Evolutionary conservation across 2,888 invertebrate species (phyloP), one percentile per base, ranked within the genome.

Genomic region (Griposia aprilina): DNA sequence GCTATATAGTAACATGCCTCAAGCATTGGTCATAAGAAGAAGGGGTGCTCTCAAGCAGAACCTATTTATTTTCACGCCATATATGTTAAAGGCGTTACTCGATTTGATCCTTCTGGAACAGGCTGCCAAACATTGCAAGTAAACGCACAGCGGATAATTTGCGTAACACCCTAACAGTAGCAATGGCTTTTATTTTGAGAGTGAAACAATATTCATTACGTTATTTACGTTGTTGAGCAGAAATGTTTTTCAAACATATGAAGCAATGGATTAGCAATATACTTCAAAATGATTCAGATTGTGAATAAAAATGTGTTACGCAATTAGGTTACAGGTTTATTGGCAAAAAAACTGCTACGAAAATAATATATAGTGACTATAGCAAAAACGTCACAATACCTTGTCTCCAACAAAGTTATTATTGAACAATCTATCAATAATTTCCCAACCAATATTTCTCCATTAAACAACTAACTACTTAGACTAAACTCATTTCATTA

Each of bases 401-500:
- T 45, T 13, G 26, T 17, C 50, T 26, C 4, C 13, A 55, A 74
- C 26, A 60, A 79, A 80, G 23, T 74, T 48, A 48, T 13, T 68
- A 65, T 57, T 50, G n/a, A 48, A 48, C n/a, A 17, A 26, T 26
- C 10, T n/a, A 7, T 55, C 59, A 68, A 72, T 62, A 60, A 71
- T 52, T 30, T 67, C 50, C 41, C 66, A 15, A 59, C 26, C 59
- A 82, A 78, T 69, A 77, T 82, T 78, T 55, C 41, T 78, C 48
- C 72, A 72, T 55, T 69, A 70, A 78, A 62, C 57, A 74, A 67
- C 67, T 74, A 65, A 59, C 45, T 26, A 66, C 59, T 79, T 41
- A 50, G 23, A 68, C 79, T 66, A 69, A 68, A 76, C 67, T 41
- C 68, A 78, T 74, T 80, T n/a, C 65, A 36, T 78, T 68, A 26